Conservation (phyloP, 1,140 invertebrate species). For the Megathymus violae region DNA sequence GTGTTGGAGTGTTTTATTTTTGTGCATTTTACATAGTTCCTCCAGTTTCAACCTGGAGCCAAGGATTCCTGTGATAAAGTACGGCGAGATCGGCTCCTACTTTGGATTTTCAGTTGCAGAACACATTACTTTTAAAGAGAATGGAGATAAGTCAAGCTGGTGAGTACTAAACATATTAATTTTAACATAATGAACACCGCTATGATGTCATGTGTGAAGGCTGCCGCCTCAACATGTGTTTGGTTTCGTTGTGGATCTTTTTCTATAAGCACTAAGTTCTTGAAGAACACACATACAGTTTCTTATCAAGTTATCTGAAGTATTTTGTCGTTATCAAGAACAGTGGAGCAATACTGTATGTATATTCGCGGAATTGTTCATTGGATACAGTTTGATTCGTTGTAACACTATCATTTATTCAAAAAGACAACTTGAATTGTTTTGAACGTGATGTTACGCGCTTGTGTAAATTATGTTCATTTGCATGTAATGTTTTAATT, state of each 20-base stretch:
- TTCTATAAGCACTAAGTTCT: constrained; percentile 51
- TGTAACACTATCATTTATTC: constrained; percentile 24
- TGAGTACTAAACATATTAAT: constrained; percentile 71
- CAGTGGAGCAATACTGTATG: constrained; percentile 36
- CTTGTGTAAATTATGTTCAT: constrained; percentile 3
- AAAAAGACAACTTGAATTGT: constrained; percentile 13
- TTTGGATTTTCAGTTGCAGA: constrained; percentile 96
- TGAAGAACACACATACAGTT: constrained; percentile 51
- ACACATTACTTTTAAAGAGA: constrained; percentile 86
- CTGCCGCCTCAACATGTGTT: constrained; percentile 65
- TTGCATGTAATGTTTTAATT: not conserved
- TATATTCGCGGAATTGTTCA: constrained; percentile 27
- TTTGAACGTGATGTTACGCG: constrained; percentile 19
- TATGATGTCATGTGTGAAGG: constrained; percentile 80
- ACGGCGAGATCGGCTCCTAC: constrained; percentile 88
- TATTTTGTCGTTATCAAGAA: constrained; percentile 59
- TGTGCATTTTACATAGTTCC: constrained; percentile 74
- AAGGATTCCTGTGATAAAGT: constrained; percentile 92
- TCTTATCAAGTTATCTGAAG: constrained; percentile 65
- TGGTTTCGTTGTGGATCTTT: constrained; percentile 48
- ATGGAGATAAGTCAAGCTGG: constrained; percentile 84
- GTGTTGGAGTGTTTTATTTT: constrained; percentile 69
- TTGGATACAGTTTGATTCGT: constrained; percentile 24
- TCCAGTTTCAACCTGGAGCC: constrained; percentile 92
- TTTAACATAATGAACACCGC: constrained; percentile 49